Conservation (phyloP, 2,113 vertebrate genomes). For the Mionectes macconnelli region DNA sequence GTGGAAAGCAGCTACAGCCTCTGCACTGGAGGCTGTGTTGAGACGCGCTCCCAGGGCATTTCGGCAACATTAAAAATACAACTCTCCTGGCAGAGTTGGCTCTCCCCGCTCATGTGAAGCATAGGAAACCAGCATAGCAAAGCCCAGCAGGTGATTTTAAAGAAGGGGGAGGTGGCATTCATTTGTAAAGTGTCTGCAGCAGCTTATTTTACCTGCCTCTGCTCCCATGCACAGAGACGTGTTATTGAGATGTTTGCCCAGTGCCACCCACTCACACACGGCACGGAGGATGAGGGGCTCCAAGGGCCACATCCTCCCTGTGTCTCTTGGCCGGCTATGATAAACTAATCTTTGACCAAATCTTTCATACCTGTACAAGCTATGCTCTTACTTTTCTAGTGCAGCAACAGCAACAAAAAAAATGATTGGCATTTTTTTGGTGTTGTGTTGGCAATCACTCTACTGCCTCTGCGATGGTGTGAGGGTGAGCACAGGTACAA, state of each 20-base stretch:
- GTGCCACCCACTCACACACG: rapidly evolving
- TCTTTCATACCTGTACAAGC: not conserved
- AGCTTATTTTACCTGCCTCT: not conserved
- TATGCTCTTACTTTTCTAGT: not conserved
- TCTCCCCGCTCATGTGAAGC: not conserved
- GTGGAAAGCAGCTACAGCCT: not conserved
- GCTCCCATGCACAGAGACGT: not conserved
- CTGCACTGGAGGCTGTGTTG: not conserved
- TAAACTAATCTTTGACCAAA: not conserved
- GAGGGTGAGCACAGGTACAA: not conserved
- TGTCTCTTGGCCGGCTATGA: not conserved
- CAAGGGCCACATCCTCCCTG: not conserved
- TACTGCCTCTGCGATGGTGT: rapidly evolving
- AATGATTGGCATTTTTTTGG: rapidly evolving
- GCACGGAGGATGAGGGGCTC: not conserved
- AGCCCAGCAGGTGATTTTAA: not conserved
- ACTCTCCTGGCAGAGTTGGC: not conserved
- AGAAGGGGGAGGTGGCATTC: not conserved
- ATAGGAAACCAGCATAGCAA: not conserved
- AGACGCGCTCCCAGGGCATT: not conserved
- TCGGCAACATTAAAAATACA: not conserved
- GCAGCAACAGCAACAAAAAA: not conserved
- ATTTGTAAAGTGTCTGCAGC: not conserved
- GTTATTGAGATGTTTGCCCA: not conserved
- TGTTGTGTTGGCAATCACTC: not conserved